Conservation (phyloP, 2,113 vertebrate genomes). For the Datnioides undecimradiatus region DNA sequence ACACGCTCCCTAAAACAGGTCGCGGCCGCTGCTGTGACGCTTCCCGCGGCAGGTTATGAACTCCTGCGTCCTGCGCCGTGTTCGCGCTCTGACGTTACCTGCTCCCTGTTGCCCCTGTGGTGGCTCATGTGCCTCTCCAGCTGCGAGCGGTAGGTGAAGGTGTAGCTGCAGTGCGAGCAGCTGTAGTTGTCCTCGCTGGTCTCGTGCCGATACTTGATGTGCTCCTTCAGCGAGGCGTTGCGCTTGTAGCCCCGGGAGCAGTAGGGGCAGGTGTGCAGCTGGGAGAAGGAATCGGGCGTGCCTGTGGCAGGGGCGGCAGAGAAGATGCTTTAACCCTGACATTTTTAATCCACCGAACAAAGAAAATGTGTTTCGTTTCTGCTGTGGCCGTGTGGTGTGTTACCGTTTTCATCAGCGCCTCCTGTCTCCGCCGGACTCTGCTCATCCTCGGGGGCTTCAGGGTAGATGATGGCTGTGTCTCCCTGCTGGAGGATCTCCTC, state of each 20-base stretch:
- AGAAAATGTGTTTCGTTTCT: no score
- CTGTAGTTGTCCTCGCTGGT: constrained; percentile 97
- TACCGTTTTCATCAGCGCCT: constrained; percentile 96
- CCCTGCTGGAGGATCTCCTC: constrained; percentile 93
- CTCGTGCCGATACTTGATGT: constrained; percentile 98
- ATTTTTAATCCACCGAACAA: neutral
- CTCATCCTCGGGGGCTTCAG: constrained; percentile 93
- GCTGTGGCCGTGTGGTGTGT: neutral
- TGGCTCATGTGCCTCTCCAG: constrained; percentile 98
- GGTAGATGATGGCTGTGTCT: constrained; percentile 92
- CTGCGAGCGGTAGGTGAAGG: constrained; percentile 96
- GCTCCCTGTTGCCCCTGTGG: constrained; percentile 92
- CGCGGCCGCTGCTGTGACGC: neutral
- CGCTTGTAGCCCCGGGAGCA: constrained; percentile 98
- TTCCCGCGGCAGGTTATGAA: neutral
- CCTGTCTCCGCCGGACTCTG: constrained; percentile 91
- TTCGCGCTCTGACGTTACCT: constrained; percentile 77
- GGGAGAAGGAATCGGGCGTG: constrained; percentile 92
- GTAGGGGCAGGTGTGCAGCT: constrained; percentile 95
- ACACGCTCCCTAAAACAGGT: no score
- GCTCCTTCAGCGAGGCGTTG: constrained; percentile 96
- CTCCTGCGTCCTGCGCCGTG: neutral
- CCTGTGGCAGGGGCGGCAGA: constrained; percentile 77
- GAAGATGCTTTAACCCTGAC: neutral
- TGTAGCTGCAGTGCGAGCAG: constrained; percentile 97